Base-by-base conservation (phyloP, 2,797 vertebrate species). In the Chaetophractus vellerosus region DNA sequence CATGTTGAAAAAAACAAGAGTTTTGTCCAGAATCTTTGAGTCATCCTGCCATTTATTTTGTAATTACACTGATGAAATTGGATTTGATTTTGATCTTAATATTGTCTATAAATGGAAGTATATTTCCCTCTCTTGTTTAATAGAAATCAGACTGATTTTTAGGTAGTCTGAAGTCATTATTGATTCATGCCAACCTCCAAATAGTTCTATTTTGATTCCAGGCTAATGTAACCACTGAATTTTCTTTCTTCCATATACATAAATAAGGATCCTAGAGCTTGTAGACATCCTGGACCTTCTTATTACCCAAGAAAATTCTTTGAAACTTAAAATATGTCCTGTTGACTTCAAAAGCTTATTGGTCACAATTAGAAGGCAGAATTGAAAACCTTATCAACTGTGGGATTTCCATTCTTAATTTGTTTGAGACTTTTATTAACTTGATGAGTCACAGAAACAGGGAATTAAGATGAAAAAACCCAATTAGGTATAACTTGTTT, bases 321-420 rank as follows among this genome's bases (percentile, higher is more conserved):
- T 85, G 18, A 84, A 83, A 79, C 24, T 92, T 78, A 36, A 81
- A 45, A 57, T 63, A 74, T 55, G 11, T 64, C 93, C 9, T 55
- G 9, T 86, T 93, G 55, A 86, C 23, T 84, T 93, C 7, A 78
- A 86, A 94, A 78, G 75, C 52, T 90, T 80, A 52, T 75, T 94
- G 64, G 12, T 88, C 23, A 94, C 19, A 81, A 64, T 76, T 88
- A 92, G 64, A 66, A 76, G 63, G 28, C 31, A 80, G 36, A 45
- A 80, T 94, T 90, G 88, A 69, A 93, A 87, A 76, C 36, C 82
- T 90, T 50, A 66, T 71, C 59, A 80, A 0, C 89, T 24, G 6
- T 26, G 48, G 55, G 48, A 89, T 93, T 81, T 85, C 45, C 6
- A 31, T 85, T n/a, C 10, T 88, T 94, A 81, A 75, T 84, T 81